phyloP scores from a whole-genome alignment of 2,888 invertebrate species.

The Macrosoma leucophasiata region DNA sequence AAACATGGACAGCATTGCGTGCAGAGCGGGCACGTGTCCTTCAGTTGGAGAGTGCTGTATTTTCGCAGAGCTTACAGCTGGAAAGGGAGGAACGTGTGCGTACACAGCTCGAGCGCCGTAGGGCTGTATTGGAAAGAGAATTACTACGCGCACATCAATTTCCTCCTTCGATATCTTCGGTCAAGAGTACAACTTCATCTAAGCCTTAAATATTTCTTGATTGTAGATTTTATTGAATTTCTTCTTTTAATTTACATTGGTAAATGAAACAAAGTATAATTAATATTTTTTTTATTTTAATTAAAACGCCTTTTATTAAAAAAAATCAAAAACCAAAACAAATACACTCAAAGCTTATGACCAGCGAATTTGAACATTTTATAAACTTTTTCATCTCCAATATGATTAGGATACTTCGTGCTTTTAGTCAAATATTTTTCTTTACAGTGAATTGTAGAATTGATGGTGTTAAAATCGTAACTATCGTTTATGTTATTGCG shows the following conservation, averaged over 20 bases:
- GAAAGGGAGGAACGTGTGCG: slow-evolving; percentile 57
- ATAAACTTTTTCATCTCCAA: slow-evolving; percentile 45
- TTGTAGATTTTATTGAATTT: no score
- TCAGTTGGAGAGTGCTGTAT: slow-evolving; percentile 54
- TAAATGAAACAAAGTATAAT: slow-evolving; percentile 12
- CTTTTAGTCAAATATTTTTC: slow-evolving; percentile 33
- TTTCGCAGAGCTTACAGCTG: slow-evolving; percentile 54
- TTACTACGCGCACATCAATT: slow-evolving; percentile 38
- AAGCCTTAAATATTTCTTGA: no score
- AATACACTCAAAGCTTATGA: slow-evolving; percentile 36
- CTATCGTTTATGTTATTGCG: no score
- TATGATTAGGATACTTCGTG: slow-evolving; percentile 35
- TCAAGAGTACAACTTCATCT: slow-evolving; percentile 39
- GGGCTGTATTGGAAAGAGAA: slow-evolving; percentile 51
- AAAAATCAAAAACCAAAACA: slow-evolving; percentile 1
- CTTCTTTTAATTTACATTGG: slow-evolving; percentile 16
- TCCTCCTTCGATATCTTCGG: slow-evolving; percentile 22
- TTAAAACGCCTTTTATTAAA: background rate
- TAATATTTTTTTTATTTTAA: slow-evolving; percentile 22
- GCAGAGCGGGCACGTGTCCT: slow-evolving; percentile 57
- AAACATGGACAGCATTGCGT: slow-evolving; percentile 58
- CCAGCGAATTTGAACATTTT: slow-evolving; percentile 64
- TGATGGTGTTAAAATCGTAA: no score
- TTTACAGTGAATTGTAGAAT: slow-evolving; percentile 21
- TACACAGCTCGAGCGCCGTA: slow-evolving; percentile 55